Conservation (phyloP, 2,797 vertebrate genomes). For the Tapirus indicus region DNA sequence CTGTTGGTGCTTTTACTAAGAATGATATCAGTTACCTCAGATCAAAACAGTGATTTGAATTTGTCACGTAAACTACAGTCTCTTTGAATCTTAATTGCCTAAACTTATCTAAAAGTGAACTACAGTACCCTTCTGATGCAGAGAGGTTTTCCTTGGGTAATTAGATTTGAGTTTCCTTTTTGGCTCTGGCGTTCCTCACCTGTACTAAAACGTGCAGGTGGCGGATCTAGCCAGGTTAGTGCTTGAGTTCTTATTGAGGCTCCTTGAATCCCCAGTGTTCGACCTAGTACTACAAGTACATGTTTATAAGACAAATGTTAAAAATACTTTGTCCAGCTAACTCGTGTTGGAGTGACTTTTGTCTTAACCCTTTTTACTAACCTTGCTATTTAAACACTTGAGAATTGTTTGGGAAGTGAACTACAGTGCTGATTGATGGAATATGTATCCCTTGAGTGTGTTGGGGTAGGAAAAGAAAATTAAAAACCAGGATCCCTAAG, state of each 20-base stretch:
- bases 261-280: not conserved
- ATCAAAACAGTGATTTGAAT: not conserved
- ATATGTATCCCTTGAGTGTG: not conserved
- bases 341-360: not conserved
- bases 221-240: not conserved
- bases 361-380: not conserved
- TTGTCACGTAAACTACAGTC: not conserved
- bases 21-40: not conserved
- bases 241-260: not conserved
- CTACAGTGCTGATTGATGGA: not conserved
- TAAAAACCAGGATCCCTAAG: not conserved
- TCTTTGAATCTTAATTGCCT: not conserved
- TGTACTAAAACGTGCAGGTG: not conserved
- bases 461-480: not conserved
- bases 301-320: not conserved
- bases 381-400: not conserved
- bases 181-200: not conserved
- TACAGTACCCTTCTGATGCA: not conserved
- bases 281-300: not conserved
- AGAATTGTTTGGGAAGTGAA: not conserved
- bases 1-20: not conserved
- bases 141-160: not conserved
- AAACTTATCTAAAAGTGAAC: not conserved
- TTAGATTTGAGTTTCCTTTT: not conserved
- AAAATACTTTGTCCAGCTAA: not conserved